phyloP scores from a whole-genome alignment of 2,797 vertebrate genomes.

The Leptatherina wallacei region DNA sequence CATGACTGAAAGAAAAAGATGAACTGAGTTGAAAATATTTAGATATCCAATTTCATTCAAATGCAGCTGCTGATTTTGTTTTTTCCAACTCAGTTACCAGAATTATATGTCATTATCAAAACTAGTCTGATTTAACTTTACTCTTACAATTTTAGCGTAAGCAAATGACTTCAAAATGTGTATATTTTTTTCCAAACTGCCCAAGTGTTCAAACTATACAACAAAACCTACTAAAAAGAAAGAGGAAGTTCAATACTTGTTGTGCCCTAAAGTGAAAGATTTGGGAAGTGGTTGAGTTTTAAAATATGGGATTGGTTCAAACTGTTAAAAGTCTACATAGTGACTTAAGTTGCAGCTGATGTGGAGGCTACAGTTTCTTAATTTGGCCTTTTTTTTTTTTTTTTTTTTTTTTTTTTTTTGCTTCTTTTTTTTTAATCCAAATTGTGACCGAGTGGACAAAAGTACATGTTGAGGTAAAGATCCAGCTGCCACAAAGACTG shows the following conservation, averaged over 20 bases:
- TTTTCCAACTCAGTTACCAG: neutral
- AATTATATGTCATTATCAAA: no score
- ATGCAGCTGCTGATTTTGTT: neutral
- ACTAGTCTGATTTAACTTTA: neutral
- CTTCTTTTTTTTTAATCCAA: neutral
- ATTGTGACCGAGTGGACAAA: neutral
- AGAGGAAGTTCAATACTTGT: no score
- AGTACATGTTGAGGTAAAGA: neutral
- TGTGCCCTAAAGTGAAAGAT: neutral
- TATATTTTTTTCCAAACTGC: neutral
- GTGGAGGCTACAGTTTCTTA: neutral
- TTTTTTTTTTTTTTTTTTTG: no score
- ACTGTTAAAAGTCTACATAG: neutral
- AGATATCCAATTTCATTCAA: neutral
- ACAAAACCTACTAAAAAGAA: neutral
- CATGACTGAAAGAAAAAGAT: neutral
- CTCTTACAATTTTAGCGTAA: no score
- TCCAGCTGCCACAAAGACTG: neutral
- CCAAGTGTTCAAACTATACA: neutral
- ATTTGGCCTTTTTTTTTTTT: no score
- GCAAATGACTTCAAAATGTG: no score
- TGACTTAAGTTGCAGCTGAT: neutral
- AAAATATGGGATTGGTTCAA: no score
- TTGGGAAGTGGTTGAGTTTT: neutral
- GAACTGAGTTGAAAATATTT: neutral